Evolutionary conservation across 2,888 invertebrate species (phyloP).

Genomic region (Steinernema hermaphroditum): DNA sequence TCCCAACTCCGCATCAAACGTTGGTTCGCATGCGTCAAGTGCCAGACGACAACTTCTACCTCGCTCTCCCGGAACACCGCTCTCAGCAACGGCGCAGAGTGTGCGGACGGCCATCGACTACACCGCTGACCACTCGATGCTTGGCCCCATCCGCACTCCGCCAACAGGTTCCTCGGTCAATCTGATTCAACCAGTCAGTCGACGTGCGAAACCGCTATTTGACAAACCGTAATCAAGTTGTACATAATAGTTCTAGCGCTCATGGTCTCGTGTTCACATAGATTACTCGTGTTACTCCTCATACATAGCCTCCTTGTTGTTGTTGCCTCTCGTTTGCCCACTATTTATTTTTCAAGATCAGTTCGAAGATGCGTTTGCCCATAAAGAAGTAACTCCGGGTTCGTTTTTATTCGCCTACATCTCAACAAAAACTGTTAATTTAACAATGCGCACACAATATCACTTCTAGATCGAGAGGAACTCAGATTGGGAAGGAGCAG

Average conservation of each 20-base stretch:
- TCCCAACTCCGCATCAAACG: neutral
- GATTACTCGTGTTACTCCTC: too few species aligned
- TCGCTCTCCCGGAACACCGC: neutral
- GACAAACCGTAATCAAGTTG: neutral
- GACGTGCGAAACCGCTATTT: neutral
- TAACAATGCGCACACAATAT: too few species aligned
- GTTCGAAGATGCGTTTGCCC: neutral
- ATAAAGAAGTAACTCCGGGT: neutral
- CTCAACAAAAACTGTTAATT: too few species aligned
- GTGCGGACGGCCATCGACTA: too few species aligned
- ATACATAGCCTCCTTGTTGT: too few species aligned
- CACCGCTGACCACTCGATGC: neutral
- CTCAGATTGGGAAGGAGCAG: neutral
- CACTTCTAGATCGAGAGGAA: slow-evolving; percentile 1
- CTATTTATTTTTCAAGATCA: neutral
- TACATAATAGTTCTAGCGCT: neutral
- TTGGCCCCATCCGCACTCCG: neutral
- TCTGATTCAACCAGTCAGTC: neutral
- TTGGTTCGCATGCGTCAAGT: neutral
- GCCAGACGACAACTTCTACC: neutral
- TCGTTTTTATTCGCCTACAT: too few species aligned
- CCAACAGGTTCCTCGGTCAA: neutral
- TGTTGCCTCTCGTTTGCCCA: neutral
- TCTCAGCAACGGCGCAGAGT: neutral
- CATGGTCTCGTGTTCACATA: neutral